Evolutionary conservation across 2,888 invertebrate genomes (phyloP).

Genomic region (Aleiodes testaceus): DNA sequence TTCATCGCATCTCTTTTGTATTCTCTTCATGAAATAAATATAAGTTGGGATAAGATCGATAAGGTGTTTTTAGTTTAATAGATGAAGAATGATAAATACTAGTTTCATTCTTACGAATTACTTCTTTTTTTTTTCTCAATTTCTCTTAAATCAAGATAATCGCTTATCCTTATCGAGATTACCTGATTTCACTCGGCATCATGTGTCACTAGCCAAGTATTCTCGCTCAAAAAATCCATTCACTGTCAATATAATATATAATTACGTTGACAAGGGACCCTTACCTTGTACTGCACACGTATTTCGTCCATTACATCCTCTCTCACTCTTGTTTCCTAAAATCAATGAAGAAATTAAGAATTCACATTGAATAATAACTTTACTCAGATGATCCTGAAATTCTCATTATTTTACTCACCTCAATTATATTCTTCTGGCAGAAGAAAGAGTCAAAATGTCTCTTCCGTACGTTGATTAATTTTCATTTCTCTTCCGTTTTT

Average conservation of each 20-base stretch:
- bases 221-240: too few relatives aligned
- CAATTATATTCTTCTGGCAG: neutral
- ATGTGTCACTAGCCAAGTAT: constrained; percentile 40
- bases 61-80: neutral
- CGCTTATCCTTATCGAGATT: constrained; percentile 61
- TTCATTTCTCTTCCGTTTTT: constrained; percentile 1
- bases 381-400: neutral
- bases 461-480: neutral
- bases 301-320: neutral
- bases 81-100: constrained; percentile 21
- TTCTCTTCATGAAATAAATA: neutral
- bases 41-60: constrained; percentile 3
- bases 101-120: neutral
- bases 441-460: neutral
- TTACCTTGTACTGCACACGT: neutral
- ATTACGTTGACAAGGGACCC: constrained; percentile 64
- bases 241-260: too few relatives aligned
- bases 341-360: neutral
- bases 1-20: constrained; percentile 1
- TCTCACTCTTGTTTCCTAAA: too few relatives aligned
- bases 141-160: constrained; percentile 52
- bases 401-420: neutral
- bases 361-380: neutral
- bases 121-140: too few relatives aligned
- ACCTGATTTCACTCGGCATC: constrained; percentile 59